phyloP scores from a whole-genome alignment of 2,888 invertebrate species.

The Caenorhabditis sp. region DNA sequence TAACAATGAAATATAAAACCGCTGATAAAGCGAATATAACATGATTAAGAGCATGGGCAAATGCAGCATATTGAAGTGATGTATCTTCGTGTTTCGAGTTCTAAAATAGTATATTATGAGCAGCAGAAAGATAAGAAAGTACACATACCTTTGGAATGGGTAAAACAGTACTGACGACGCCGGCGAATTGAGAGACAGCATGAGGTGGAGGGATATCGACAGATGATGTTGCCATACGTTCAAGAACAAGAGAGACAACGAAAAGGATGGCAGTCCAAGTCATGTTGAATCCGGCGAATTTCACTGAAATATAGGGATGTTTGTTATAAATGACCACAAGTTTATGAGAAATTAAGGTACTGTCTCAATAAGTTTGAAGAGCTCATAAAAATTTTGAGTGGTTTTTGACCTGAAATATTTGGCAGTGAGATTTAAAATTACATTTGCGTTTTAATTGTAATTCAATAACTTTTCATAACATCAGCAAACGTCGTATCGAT shows the following conservation, averaged over 20 bases:
- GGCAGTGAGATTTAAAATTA: too few species aligned
- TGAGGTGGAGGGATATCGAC: conserved; percentile 68
- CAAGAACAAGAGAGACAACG: conserved; percentile 60
- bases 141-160: conserved; percentile 59
- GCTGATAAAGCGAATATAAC: conserved; percentile 60
- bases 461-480: too few species aligned
- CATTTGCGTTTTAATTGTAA: too few species aligned
- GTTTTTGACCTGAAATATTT: too few species aligned
- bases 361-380: neutral
- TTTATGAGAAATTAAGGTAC: too few species aligned
- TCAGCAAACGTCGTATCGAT: too few species aligned
- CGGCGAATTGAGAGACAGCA: conserved; percentile 51
- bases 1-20: conserved; percentile 61
- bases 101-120: conserved; percentile 16
- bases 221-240: conserved; percentile 58
- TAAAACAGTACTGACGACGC: conserved; percentile 58
- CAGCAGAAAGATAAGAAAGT: neutral
- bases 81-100: conserved; percentile 54
- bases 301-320: too few species aligned
- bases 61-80: conserved; percentile 51
- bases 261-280: conserved; percentile 64
- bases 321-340: too few species aligned
- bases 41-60: conserved; percentile 63
- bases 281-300: conserved; percentile 69
- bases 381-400: neutral